Percentiles rank a stretch among this genome's conserved stretches.
Conservation (phyloP, 2,888 invertebrate species). For the Xiphydria camelus region DNA sequence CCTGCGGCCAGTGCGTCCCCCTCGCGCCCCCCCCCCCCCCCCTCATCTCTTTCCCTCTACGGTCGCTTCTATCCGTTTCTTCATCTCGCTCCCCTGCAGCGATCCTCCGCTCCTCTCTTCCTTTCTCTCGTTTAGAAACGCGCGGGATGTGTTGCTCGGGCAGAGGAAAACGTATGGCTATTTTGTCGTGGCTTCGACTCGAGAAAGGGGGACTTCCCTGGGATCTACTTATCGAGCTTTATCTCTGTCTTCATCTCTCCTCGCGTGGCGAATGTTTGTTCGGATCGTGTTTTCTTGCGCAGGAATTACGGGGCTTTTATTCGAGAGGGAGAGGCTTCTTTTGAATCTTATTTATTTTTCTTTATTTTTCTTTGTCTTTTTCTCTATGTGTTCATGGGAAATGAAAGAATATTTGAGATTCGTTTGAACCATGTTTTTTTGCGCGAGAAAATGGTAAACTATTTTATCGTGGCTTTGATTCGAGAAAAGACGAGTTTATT, state of each 20-base stretch:
- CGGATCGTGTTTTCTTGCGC: too few relatives aligned
- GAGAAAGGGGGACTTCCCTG: not conserved
- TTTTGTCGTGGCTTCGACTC: not conserved
- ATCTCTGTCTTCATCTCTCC: not conserved
- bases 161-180: conserved; percentile 8
- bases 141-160: too few relatives aligned
- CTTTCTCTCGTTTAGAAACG: not conserved
- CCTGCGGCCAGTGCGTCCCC: conserved; percentile 45
- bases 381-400: too few relatives aligned
- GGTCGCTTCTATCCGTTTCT: conserved; percentile 9
- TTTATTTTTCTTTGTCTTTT: too few relatives aligned
- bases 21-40: conserved; percentile 17
- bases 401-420: too few relatives aligned
- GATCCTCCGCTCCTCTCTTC: conserved; percentile 7
- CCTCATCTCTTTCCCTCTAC: conserved; percentile 25
- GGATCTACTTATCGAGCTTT: not conserved
- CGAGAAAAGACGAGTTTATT: too few relatives aligned
- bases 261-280: not conserved
- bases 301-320: too few relatives aligned
- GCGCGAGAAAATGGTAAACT: too few relatives aligned
- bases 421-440: too few relatives aligned
- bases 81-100: conserved; percentile 9
- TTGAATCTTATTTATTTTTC: too few relatives aligned
- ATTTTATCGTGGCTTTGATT: too few relatives aligned
- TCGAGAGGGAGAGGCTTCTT: too few relatives aligned